Percentiles rank a stretch among this genome's conserved stretches.
Evolutionary conservation across 2,113 vertebrate genomes (phyloP).

Genomic region (Platycercus adscitus): DNA sequence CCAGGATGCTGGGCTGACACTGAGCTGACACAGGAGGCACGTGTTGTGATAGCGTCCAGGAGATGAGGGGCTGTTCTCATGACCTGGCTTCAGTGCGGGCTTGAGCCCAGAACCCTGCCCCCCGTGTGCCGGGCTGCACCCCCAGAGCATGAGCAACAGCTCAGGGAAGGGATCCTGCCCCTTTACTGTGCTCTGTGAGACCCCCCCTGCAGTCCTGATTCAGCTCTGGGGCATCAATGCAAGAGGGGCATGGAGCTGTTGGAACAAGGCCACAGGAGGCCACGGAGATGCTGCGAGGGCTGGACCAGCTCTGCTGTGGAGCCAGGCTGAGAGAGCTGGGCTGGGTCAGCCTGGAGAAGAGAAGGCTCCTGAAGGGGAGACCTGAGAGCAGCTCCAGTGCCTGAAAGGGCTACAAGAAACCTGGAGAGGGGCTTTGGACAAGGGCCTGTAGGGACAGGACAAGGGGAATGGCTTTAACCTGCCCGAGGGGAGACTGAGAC

Average conservation of each 20-base stretch:
- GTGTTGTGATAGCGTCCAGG: rapidly evolving
- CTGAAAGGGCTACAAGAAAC: too few relatives aligned
- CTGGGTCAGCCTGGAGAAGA: neutral
- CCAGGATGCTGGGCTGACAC: neutral
- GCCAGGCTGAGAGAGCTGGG: neutral
- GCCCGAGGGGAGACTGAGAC: neutral
- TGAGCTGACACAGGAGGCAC: neutral
- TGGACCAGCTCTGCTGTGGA: neutral
- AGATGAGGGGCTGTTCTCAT: neutral
- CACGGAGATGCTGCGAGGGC: neutral
- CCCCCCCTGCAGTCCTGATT: neutral
- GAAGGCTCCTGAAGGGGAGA: neutral
- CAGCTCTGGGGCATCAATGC: neutral
- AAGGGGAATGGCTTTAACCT: neutral
- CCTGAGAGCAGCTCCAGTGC: neutral
- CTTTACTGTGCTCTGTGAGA: neutral
- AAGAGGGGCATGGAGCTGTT: neutral
- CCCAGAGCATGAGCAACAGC: neutral
- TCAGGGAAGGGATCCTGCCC: too few relatives aligned
- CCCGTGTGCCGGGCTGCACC: neutral
- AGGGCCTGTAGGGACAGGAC: neutral
- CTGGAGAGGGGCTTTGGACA: neutral
- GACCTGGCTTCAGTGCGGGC: neutral
- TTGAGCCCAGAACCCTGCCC: neutral
- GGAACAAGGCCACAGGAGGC: neutral